Conservation (phyloP, 2,113 vertebrate species). For the Grallaria varia region DNA sequence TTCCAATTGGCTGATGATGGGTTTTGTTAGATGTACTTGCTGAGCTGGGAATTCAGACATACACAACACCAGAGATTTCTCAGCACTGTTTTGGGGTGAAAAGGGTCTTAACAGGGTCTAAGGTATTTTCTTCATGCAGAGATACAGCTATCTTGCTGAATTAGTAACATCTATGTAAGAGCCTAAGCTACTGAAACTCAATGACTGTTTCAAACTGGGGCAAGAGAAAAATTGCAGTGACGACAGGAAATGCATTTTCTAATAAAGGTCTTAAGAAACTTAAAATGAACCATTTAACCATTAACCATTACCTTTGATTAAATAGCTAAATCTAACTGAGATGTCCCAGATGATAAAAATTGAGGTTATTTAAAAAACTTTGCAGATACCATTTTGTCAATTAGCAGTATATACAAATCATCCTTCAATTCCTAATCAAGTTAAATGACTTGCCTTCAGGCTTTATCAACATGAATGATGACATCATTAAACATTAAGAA, state of each 20-base stretch:
- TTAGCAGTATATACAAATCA: neutral
- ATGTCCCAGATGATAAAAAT: neutral
- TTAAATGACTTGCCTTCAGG: neutral
- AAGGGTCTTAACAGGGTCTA: neutral
- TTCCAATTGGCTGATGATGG: conserved; percentile 36
- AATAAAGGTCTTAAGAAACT: neutral
- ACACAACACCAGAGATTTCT: neutral
- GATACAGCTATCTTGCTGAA: neutral
- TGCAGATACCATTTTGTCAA: neutral
- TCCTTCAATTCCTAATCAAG: neutral
- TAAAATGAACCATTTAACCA: neutral
- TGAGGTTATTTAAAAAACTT: neutral
- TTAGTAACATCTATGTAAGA: neutral
- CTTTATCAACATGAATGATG: neutral
- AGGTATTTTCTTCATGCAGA: neutral
- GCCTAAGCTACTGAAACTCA: neutral
- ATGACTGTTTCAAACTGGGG: neutral
- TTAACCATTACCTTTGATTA: neutral
- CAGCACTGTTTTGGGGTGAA: neutral
- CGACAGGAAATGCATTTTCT: neutral
- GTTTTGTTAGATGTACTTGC: conserved; percentile 1
- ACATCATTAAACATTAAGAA: neutral
- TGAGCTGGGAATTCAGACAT: neutral
- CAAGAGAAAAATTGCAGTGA: neutral
- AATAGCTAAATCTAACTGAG: neutral